These are phyloP conservation scores for Caenorhabditis afra DNA, from an alignment of 2,888 invertebrate species.

Conservation along the genomic window DNA sequence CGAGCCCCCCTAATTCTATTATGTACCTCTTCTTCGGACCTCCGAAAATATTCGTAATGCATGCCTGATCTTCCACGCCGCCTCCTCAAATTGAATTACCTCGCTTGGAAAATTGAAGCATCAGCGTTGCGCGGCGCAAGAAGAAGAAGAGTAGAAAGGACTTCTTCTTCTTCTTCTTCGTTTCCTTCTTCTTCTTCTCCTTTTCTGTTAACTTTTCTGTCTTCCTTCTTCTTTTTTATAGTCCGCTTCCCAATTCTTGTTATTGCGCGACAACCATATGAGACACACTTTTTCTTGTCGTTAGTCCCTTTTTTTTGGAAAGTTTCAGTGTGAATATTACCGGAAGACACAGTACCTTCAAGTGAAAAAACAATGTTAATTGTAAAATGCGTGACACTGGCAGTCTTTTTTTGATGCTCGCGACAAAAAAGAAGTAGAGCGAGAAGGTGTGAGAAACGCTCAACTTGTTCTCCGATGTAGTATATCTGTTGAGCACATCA, in stretches of 20 bases:
- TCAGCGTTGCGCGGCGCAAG: constrained; percentile 12
- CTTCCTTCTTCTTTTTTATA: constrained; percentile 37
- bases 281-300: constrained; percentile 6
- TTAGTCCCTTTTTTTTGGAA: constrained; percentile 1
- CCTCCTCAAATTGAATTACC: constrained; percentile 56
- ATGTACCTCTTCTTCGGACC: constrained; percentile 47
- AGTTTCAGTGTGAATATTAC: no score
- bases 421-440: not conserved
- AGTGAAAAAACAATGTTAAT: no score
- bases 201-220: constrained; percentile 37
- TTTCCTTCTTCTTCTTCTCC: constrained; percentile 10
- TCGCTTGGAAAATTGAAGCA: constrained; percentile 50
- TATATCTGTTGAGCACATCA: constrained; percentile 56
- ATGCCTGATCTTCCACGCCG: constrained; percentile 54
- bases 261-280: constrained; percentile 24
- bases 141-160: constrained; percentile 3
- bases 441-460: constrained; percentile 17
- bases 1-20: constrained; percentile 33
- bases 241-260: constrained; percentile 24
- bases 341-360: no score
- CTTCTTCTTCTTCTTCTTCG: no score
- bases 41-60: constrained; percentile 56
- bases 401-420: no score
- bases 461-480: constrained; percentile 49
- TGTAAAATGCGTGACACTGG: no score